Base-by-base conservation (phyloP, 2,113 vertebrate genomes). In the Oryzias melastigma region DNA sequence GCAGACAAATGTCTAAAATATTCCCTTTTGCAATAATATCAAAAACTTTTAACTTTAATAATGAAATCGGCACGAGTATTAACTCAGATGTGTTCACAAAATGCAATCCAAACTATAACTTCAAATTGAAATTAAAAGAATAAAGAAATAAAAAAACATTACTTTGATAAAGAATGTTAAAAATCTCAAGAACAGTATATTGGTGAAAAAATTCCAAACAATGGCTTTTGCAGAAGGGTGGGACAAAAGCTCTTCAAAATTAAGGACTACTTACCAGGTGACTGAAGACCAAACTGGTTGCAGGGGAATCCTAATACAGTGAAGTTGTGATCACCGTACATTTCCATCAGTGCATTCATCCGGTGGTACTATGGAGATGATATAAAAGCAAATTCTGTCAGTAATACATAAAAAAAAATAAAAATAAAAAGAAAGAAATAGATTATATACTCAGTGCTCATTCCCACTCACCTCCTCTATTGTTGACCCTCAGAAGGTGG, bases 321-420 rank as follows among this genome's bases (percentile, higher is more conserved):
- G 73, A 93, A 92, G 67, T 80, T 80, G 63, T 56, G 73, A 52
- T 82, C 59, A 2, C 78, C 85, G 57, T 88, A 91, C 82, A 86
- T 89, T 68, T 93, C 89, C 89, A 92, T 92, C 48, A 93, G 91
- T 90, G 92, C 89, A 90, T 93, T 93, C 89, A 93, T 64, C 68
- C 85, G 71, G 67, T 89, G 90, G 66, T 91, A 93, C 92, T 93
- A 42, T 14, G 45, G 48, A 6, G 70, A 61, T 55, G 29, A 16
- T 5, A 74, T 57, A 62, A 57, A 59, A 60, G 52, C 20, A 72
- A 17, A 65, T 2, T 0, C 7, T 25, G 56, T 44, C 22, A 62
- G 63, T 65, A 72, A 55, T 41, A 56, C 46, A 12, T 6, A 7
- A 29, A 25, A 52, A 35, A 24, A 40, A 20, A 5, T 24, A 25